Conservation (phyloP, 2,797 vertebrate species). For the Huso huso region DNA sequence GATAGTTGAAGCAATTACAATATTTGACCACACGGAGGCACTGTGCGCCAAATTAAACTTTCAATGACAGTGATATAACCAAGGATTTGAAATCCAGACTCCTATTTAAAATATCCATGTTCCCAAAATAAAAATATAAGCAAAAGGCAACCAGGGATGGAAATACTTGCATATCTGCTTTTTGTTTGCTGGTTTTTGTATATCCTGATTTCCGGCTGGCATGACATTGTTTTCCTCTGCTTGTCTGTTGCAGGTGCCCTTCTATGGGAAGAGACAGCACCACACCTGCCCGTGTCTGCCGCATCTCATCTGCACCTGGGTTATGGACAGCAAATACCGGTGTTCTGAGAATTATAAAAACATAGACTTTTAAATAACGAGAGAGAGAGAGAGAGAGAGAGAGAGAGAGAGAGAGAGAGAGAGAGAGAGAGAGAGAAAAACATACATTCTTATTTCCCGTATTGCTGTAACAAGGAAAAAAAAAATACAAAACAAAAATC, state of each 20-base stretch:
- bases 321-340: slow-evolving; percentile 60
- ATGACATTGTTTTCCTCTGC: not conserved
- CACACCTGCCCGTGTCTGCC: slow-evolving; percentile 80
- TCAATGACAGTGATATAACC: no score
- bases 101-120: no score
- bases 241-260: slow-evolving; percentile 64
- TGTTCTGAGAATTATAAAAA: slow-evolving; percentile 77
- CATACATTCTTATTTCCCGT: not conserved
- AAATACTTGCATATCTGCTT: no score
- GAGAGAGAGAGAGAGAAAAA: slow-evolving; percentile 6
- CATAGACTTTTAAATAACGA: slow-evolving; percentile 59
- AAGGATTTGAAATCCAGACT: no score
- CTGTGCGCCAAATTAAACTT: not conserved
- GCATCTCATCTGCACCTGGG: slow-evolving; percentile 64
- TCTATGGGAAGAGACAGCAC: slow-evolving; percentile 70
- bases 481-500: no score
- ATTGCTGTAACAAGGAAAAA: not conserved
- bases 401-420: slow-evolving; percentile 22
- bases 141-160: no score
- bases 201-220: no score
- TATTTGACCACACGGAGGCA: slow-evolving; percentile 17
- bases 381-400: slow-evolving; percentile 5
- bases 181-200: no score
- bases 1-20: slow-evolving; percentile 12
- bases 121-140: no score